Percentiles rank a stretch among this genome's conserved stretches.
phyloP scores from a whole-genome alignment of 2,113 vertebrate species.

The Channa argus region DNA sequence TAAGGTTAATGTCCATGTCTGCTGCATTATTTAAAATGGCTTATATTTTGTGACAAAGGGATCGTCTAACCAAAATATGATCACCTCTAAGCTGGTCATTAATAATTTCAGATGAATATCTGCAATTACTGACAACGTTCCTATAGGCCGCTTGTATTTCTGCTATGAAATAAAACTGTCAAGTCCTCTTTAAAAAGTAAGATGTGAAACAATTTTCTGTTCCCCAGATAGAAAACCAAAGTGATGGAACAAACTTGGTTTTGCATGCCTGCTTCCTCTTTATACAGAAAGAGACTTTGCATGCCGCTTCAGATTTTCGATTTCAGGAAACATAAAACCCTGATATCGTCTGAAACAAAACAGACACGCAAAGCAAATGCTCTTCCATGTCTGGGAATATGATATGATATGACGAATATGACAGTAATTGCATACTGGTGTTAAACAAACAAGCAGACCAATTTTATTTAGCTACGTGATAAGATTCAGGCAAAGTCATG shows the following conservation, averaged over 20 bases:
- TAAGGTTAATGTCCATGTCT: slow-evolving; percentile 10
- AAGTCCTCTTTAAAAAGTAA: slow-evolving; percentile 31
- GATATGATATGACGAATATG: background rate
- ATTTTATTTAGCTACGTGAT: slow-evolving; percentile 41
- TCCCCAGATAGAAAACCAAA: slow-evolving; percentile 46
- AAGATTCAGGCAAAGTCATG: slow-evolving; percentile 54
- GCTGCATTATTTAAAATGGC: background rate
- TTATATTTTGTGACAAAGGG: background rate
- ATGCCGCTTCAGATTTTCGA: slow-evolving; percentile 37
- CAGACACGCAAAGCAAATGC: slow-evolving; percentile 45
- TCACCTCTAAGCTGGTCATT: background rate
- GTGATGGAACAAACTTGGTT: slow-evolving; percentile 50
- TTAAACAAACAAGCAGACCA: slow-evolving; percentile 65
- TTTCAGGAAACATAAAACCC: slow-evolving; percentile 38
- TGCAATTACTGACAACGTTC: slow-evolving; percentile 26
- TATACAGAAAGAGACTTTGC: slow-evolving; percentile 23
- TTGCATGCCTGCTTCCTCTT: slow-evolving; percentile 36
- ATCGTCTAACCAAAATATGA: background rate
- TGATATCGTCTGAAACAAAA: slow-evolving; percentile 47
- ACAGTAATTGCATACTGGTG: slow-evolving; percentile 54
- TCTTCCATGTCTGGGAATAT: slow-evolving; percentile 49
- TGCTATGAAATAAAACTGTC: slow-evolving; percentile 39
- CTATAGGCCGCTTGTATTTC: slow-evolving; percentile 2
- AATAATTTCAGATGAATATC: slow-evolving; percentile 21
- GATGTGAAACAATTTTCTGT: slow-evolving; percentile 41